Evolutionary conservation across 2,888 invertebrate species (phyloP).

Genomic region (Eupithecia vulgata): DNA sequence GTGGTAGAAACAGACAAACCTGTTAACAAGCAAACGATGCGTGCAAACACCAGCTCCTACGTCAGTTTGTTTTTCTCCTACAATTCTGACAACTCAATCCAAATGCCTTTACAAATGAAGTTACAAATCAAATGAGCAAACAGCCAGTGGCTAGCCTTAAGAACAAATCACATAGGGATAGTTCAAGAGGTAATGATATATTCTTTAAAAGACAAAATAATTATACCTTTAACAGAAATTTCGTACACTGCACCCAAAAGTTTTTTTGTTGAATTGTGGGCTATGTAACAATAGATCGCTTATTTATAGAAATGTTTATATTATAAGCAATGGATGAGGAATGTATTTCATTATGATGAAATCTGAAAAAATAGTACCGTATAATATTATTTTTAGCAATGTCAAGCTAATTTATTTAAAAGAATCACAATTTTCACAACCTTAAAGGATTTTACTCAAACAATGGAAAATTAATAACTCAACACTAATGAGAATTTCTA

Average conservation of each 20-base stretch:
- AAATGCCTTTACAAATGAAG: conserved; percentile 56
- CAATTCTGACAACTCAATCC: conserved; percentile 57
- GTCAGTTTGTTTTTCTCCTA: conserved; percentile 47
- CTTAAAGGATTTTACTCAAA: too few species aligned
- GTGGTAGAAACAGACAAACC: conserved; percentile 18
- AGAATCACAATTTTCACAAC: too few species aligned
- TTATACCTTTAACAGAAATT: not conserved
- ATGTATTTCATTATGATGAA: not conserved
- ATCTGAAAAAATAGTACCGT: too few species aligned
- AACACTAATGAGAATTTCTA: too few species aligned
- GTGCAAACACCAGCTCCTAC: conserved; percentile 39
- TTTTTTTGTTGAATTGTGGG: not conserved
- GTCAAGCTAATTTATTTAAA: too few species aligned
- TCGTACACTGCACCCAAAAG: not conserved
- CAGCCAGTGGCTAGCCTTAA: conserved; percentile 53
- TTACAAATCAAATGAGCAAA: conserved; percentile 67
- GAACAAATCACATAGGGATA: conserved; percentile 25
- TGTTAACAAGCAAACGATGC: conserved; percentile 40
- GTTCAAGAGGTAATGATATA: not conserved
- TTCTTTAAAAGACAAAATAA: not conserved
- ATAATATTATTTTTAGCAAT: too few species aligned
- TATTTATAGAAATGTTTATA: too few species aligned
- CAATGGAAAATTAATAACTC: too few species aligned
- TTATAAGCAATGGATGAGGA: not conserved
- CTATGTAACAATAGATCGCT: not conserved